phyloP scores from a whole-genome alignment of 2,888 invertebrate species.

The Ariolimax columbianus region DNA sequence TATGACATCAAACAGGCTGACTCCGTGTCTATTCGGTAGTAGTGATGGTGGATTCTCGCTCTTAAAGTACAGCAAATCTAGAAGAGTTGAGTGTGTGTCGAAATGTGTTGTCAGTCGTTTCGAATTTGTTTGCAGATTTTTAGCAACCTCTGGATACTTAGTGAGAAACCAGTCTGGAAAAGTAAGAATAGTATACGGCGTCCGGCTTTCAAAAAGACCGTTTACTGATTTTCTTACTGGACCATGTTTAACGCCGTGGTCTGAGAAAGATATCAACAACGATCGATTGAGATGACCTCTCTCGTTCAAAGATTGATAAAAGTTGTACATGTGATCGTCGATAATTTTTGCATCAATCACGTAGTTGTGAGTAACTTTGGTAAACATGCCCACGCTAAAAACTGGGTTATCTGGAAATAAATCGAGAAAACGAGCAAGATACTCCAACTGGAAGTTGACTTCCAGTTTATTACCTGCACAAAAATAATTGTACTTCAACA shows the following conservation, averaged over 20 bases:
- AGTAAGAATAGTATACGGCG: conserved; percentile 88
- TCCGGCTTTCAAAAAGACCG: conserved; percentile 87
- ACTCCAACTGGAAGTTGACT: conserved; percentile 86
- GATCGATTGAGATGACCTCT: conserved; percentile 68
- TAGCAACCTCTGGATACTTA: conserved; percentile 83
- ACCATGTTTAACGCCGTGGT: conserved; percentile 94
- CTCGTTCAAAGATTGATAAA: conserved; percentile 81
- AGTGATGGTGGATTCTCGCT: conserved; percentile 48
- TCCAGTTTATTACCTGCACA: conserved; percentile 86
- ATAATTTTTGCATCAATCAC: conserved; percentile 88
- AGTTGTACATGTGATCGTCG: conserved; percentile 83
- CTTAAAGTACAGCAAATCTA: conserved; percentile 81
- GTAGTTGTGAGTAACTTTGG: conserved; percentile 90
- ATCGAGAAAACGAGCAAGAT: conserved; percentile 80
- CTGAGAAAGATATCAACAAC: conserved; percentile 83
- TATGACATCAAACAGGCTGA: not conserved
- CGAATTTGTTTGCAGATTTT: conserved; percentile 84
- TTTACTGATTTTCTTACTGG: conserved; percentile 89
- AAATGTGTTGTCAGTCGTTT: conserved; percentile 87
- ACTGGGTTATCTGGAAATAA: conserved; percentile 83
- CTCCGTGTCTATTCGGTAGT: not conserved
- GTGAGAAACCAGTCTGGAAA: conserved; percentile 86
- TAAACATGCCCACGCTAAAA: conserved; percentile 91
- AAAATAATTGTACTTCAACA: conserved; percentile 66
- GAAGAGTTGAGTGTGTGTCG: conserved; percentile 89